A percentile compares a stretch with the other conserved stretches of the same genome.
phyloP scores from a whole-genome alignment of 2,113 vertebrate species.

The Melanostigma gelatinosum region DNA sequence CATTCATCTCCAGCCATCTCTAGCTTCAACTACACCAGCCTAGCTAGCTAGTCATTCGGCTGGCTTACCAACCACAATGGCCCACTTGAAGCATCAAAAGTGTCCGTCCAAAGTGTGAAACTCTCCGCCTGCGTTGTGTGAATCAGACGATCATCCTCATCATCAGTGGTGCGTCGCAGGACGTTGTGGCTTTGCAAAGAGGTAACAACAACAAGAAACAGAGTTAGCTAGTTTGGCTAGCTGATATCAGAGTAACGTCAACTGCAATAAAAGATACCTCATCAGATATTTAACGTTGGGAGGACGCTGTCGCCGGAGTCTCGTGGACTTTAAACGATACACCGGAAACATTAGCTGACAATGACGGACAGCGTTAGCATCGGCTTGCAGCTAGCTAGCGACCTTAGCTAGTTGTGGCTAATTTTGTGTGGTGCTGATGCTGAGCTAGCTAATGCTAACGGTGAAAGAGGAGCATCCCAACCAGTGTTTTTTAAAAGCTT shows the following conservation, averaged over 20 bases:
- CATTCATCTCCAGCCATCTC: not conserved
- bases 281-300: not conserved
- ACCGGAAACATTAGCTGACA: not conserved
- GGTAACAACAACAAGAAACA: constrained; percentile 42
- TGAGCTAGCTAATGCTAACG: constrained; percentile 54
- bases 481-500: not conserved
- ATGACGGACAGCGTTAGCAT: not conserved
- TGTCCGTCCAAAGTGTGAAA: constrained; percentile 44
- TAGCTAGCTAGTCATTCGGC: not conserved
- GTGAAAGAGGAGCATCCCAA: constrained; percentile 19
- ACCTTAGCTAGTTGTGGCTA: constrained; percentile 49
- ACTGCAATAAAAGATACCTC: no score
- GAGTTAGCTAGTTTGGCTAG: not conserved
- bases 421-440: constrained; percentile 69
- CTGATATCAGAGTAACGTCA: not conserved
- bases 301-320: no score
- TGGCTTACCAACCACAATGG: constrained; percentile 18
- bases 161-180: constrained; percentile 13
- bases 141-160: constrained; percentile 22
- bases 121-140: constrained; percentile 3
- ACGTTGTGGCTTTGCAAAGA: constrained; percentile 45
- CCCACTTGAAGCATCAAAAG: constrained; percentile 10
- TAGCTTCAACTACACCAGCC: not conserved
- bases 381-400: constrained; percentile 31
- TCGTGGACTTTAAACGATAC: not conserved